Percentiles rank a stretch among this genome's conserved stretches.
Conservation (phyloP, 2,797 vertebrate species). For the Pipistrellus nathusii region DNA sequence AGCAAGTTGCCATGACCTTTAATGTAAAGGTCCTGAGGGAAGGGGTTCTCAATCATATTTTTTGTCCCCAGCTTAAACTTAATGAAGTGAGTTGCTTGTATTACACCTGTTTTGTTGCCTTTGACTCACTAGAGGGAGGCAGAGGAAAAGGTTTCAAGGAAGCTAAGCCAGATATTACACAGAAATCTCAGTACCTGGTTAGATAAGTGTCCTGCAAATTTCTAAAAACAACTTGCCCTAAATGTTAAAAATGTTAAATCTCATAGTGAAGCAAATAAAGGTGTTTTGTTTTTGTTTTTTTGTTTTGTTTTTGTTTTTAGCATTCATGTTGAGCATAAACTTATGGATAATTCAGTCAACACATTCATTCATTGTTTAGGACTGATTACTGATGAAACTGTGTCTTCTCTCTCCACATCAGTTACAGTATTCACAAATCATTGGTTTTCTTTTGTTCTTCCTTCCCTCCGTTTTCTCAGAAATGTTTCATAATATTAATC, state of each 20-base stretch:
- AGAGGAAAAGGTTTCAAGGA: conserved; percentile 78
- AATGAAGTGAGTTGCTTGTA: background rate
- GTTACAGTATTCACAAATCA: conserved; percentile 36
- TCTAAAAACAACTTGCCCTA: background rate
- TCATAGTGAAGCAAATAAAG: conserved; percentile 40
- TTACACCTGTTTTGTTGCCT: background rate
- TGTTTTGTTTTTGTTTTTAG: background rate
- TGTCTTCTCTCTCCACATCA: background rate
- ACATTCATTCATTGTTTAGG: background rate
- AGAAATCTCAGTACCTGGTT: background rate
- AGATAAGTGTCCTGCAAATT: background rate
- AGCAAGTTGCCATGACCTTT: background rate
- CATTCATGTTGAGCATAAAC: background rate
- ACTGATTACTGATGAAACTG: background rate
- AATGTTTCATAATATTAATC: background rate
- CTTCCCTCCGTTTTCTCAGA: background rate
- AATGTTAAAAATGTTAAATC: conserved; percentile 68
- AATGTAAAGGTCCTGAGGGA: background rate
- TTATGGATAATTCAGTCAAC: background rate
- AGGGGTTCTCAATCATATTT: background rate
- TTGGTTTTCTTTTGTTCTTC: background rate
- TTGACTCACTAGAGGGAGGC: conserved; percentile 79
- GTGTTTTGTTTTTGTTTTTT: background rate
- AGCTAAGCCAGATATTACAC: background rate
- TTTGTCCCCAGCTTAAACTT: background rate